Evolutionary conservation across 1,140 invertebrate species (phyloP), one percentile per base, ranked within the genome.

Genomic region (Drosophila albomicans): DNA sequence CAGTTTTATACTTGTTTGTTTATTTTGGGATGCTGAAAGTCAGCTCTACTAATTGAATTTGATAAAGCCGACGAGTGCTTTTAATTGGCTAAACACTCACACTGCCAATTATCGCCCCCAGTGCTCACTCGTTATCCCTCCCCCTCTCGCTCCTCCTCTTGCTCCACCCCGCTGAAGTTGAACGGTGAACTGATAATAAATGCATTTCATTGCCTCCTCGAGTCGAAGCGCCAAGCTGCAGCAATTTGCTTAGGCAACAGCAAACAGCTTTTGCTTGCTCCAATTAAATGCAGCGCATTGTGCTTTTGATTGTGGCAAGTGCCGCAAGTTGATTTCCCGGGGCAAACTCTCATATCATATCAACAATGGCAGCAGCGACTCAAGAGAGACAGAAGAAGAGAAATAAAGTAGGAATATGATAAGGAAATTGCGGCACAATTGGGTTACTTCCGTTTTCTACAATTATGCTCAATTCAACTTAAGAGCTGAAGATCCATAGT

Each of bases 31-130:
- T 32, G 30, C 30, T 32, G 30, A 32, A 10, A 38, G 46, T 58
- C 63, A 59, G 30, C 54, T 49, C 48, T 43, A 72, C 80, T 85
- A 82, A 85, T 85, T 85, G 82, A 85, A 82, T 82, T 82, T 82
- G 80, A 82, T 82, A 82, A 82, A 78, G 67, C 58, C 71, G 67
- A 66, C 72, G 72, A 67, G 46, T 75, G 70, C 75, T 81, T 81
- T 81, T 81, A 82, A 82, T 82, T 82, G 80, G 75, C 62, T 75
- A 75, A 81, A 69, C 75, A 78, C 67, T 71, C 70, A 56, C 70
- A 51, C 68, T 32, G 51, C 71, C 78, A 87, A 87, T 87, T 82
- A 82, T 81, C 75, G 54, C 45, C 54, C 20, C 20, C 20, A 25
- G 20, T 25, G 3, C 20, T 25, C 20, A 25, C 20, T 25, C 20